Evolutionary conservation across 2,113 vertebrate species (phyloP).

Genomic region (Typhlomys cinereus): DNA sequence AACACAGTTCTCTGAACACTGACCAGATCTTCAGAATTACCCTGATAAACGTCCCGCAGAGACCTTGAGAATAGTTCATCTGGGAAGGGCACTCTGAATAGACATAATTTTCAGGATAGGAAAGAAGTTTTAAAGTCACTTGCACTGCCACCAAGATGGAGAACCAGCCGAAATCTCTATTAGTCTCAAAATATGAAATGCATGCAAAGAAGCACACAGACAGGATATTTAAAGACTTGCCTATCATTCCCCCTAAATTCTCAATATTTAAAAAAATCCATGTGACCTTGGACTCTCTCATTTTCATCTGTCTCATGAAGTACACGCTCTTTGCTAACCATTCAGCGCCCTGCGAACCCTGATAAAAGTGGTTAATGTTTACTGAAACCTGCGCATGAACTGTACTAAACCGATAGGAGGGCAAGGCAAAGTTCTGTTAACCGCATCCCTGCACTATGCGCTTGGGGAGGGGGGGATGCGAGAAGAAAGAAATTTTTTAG

Average conservation of each 20-base stretch:
- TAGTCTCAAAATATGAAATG: background rate
- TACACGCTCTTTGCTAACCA: conserved; percentile 87
- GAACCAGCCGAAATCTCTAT: conserved; percentile 13
- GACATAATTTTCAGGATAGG: conserved; percentile 3
- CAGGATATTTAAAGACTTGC: background rate
- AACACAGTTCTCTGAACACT: background rate
- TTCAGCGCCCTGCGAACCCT: conserved; percentile 84
- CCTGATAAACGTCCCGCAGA: background rate
- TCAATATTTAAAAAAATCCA: conserved; percentile 75
- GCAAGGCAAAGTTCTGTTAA: conserved; percentile 87
- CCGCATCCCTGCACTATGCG: conserved; percentile 83
- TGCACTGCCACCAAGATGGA: background rate
- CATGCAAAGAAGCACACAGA: background rate
- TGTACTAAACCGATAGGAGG: conserved; percentile 85
- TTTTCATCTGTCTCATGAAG: conserved; percentile 85
- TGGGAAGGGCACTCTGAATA: conserved; percentile 4
- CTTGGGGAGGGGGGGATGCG: background rate
- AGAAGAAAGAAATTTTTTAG: background rate
- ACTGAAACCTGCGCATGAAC: conserved; percentile 90
- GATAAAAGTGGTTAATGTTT: conserved; percentile 94
- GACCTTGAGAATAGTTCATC: conserved; percentile 10
- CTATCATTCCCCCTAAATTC: background rate
- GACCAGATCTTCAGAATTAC: background rate
- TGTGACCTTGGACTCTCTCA: conserved; percentile 90
- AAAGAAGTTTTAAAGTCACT: conserved; percentile 20